Conservation (phyloP, 2,113 vertebrate species). For the Alces alces region DNA sequence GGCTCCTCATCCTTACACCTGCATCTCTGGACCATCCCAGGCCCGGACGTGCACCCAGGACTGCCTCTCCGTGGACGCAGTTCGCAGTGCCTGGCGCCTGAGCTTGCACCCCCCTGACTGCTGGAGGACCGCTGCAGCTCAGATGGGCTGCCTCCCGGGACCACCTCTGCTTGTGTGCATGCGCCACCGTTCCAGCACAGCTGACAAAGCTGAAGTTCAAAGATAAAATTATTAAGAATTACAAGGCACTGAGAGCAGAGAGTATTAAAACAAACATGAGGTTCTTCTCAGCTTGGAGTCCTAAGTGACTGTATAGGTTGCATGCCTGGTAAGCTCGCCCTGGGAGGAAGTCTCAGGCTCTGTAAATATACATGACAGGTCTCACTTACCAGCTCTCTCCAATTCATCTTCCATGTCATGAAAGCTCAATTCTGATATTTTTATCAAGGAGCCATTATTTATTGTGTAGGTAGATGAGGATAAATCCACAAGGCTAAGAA, state of each 20-base stretch:
- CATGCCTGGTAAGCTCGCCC: background rate
- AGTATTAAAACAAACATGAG: background rate
- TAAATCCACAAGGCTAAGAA: background rate
- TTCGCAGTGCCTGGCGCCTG: background rate
- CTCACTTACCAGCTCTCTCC: background rate
- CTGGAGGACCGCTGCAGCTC: too few species aligned
- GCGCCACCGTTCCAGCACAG: background rate
- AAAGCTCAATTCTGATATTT: background rate
- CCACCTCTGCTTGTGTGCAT: rapidly evolving
- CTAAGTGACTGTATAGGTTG: background rate
- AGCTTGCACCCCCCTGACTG: too few species aligned
- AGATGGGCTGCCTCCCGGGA: rapidly evolving
- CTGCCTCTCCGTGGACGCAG: background rate
- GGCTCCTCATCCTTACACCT: rapidly evolving
- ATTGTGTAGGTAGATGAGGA: background rate
- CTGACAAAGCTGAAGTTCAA: background rate
- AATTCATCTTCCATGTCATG: background rate
- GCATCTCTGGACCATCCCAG: background rate
- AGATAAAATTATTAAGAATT: background rate
- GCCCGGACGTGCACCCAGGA: rapidly evolving
- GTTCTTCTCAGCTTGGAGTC: background rate
- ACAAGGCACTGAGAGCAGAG: background rate
- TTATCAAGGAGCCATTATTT: background rate
- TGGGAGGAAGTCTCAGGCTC: background rate
- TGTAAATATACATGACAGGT: background rate